Evolutionary conservation across 2,113 vertebrate genomes (phyloP), one percentile per base, ranked within the genome.

Genomic region (Brevimyrus niger): DNA sequence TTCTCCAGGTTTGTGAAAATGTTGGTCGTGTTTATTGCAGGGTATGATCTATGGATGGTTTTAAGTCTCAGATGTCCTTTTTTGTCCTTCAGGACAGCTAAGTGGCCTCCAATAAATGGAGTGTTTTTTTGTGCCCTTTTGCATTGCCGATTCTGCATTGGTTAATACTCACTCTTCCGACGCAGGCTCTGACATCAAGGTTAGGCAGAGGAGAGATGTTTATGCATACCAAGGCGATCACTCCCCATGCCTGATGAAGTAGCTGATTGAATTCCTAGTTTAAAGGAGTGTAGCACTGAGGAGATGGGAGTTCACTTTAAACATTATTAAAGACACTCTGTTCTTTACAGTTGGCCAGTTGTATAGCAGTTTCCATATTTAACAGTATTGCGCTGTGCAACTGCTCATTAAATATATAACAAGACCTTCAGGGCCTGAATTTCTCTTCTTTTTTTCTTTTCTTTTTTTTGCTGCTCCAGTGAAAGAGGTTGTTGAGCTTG

Each of bases 181-280:
- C 8, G 44, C 42, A 48, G 46, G 46, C 82, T 85, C 82, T 85
- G 21, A 48, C 42, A 42, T 86, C 47, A 86, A 86, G 83, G 83
- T 86, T 50, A 50, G 83, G 44, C 44, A 86, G 44, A 86, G 83
- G 47, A 48, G 82, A 48, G 31, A 35, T 80, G 83, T 86, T 86
- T 86, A 86, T 48, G 83, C 44, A 86, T 86, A 86, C 44, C 47
- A 48, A 86, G 44, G 47, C 10, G 10, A 48, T 86, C 83, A 27
- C 83, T 50, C 83, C 19, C 23, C 83, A 50, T 86, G 44, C 83
- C 2, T 86, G 83, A 86, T 86, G 83, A 86, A 86, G 44, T 86
- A 50, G 44, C 44, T 86, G 83, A 86, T 50, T 86, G 46, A 47
- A 50, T 48, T 86, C 21, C n/a, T 19, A 50, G 3, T 86, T 50